Percentiles rank a stretch among this genome's conserved stretches.
phyloP scores from a whole-genome alignment of 2,888 invertebrate species.

The Stenichneumon culpator region DNA sequence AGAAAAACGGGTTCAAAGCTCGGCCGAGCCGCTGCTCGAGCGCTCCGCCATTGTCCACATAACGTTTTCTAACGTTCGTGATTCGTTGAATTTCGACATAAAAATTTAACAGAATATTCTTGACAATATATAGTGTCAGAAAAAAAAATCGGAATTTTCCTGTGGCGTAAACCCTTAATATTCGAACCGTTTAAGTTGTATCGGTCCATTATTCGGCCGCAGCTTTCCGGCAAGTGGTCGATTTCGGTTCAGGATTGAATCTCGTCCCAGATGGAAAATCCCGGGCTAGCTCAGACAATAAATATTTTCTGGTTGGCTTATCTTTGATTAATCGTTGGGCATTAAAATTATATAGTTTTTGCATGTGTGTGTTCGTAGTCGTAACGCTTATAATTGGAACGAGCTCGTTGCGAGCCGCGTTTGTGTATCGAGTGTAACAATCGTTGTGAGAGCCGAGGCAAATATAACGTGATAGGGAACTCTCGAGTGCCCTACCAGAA shows the following conservation, averaged over 20 bases:
- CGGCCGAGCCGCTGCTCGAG: too few species aligned
- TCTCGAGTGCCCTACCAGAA: not conserved
- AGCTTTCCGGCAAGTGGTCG: not conserved
- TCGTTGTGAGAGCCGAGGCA: not conserved
- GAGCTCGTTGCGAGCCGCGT: slow-evolving; percentile 2
- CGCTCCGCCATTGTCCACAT: too few species aligned
- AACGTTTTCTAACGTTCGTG: too few species aligned
- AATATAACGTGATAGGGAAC: slow-evolving; percentile 19
- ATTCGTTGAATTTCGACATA: too few species aligned
- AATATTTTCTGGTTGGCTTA: not conserved
- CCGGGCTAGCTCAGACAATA: not conserved
- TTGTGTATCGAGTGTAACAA: slow-evolving; percentile 8
- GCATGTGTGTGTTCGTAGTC: not conserved
- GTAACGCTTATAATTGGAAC: slow-evolving; percentile 18
- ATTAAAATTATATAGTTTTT: slow-evolving; percentile 15
- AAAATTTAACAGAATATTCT: too few species aligned
- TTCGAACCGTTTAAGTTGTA: not conserved
- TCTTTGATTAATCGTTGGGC: not conserved
- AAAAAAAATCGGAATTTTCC: too few species aligned
- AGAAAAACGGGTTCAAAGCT: too few species aligned
- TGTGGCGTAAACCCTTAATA: too few species aligned
- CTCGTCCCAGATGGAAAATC: not conserved
- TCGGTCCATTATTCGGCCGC: not conserved
- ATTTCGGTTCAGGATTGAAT: not conserved
- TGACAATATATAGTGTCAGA: not conserved